Base-by-base conservation (phyloP, 2,113 vertebrate genomes). In the Tenrec ecaudatus region DNA sequence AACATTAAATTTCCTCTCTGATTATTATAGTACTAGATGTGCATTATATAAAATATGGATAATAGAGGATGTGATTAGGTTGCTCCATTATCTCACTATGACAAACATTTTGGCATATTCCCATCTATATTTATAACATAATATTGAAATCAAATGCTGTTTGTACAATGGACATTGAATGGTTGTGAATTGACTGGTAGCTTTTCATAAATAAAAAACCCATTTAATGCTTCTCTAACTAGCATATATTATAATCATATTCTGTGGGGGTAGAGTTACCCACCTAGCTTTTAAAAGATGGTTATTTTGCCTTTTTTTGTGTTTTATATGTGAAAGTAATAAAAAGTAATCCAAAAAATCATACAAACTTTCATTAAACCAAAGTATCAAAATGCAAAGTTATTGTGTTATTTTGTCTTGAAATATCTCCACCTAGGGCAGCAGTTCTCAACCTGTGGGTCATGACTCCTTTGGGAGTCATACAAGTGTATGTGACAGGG, bases 21-120 rank as follows among this genome's bases (percentile, higher is more conserved):
- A 68, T 92, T 90, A 75, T 92, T 87, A 71, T 87, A 93, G 38
- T 60, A 87, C 77, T 62, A n/a, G n/a, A n/a, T n/a, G 10, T 10
- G 10, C 43, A 47, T 47, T 47, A 47, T 47, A 62, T 62, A 91
- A 73, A 83, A 71, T 33, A 19, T 89, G 64, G 38, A 88, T 75
- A 57, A 43, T 40, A 88, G 84, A 88, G 43, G 43, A 57, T 68
- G 60, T 62, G 53, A 92, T 90, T 85, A 90, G 93, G 38, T 76
- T 57, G 47, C 6, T 19, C 73, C 33, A 31, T 93, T 89, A 86
- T 91, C 58, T 91, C n/a, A 75, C 69, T 75, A 36, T 68, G 33
- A 58, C 82, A 53, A 88, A 8, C 57, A 58, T 16, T 58, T 58
- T 58, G 57, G 53, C 3, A 1, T 73, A 27, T 73, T 93, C 85